Evolutionary conservation across 1,140 invertebrate genomes (phyloP).

Genomic region (Aporrectodea caliginosa): DNA sequence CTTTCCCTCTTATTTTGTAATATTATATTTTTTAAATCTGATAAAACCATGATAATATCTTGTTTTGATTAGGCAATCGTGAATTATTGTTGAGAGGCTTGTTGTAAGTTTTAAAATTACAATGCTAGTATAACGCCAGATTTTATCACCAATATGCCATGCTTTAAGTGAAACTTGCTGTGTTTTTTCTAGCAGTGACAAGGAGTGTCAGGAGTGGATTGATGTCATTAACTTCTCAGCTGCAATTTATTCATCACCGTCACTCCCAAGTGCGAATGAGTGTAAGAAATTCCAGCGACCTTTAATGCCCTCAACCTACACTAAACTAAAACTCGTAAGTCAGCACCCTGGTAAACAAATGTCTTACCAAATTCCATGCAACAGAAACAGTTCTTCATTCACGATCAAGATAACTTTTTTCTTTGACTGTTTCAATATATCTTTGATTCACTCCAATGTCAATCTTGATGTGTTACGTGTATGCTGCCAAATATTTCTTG

Average conservation of each 20-base stretch:
- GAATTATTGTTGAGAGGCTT: background rate
- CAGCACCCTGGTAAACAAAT: too few relatives aligned
- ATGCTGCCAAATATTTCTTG: too few relatives aligned
- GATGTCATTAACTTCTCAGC: conserved; percentile 98
- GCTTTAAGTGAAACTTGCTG: too few relatives aligned
- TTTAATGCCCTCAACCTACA: conserved; percentile 82
- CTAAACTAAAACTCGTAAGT: conserved; percentile 80
- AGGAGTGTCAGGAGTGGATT: conserved; percentile 88
- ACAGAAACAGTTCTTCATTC: too few relatives aligned
- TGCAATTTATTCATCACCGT: conserved; percentile 87
- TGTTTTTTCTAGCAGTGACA: conserved; percentile 73
- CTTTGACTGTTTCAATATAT: too few relatives aligned
- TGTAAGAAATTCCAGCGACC: conserved; percentile 90
- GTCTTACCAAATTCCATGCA: too few relatives aligned
- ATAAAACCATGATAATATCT: background rate
- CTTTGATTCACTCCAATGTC: too few relatives aligned
- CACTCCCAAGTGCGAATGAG: conserved; percentile 83
- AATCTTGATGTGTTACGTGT: too few relatives aligned
- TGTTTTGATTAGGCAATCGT: background rate
- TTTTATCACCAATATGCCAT: too few relatives aligned
- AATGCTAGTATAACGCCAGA: background rate
- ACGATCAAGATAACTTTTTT: too few relatives aligned
- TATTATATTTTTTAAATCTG: too few relatives aligned
- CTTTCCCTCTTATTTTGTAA: too few relatives aligned
- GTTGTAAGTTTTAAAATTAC: background rate